Conservation (phyloP, 1,140 invertebrate genomes). For the Magallana gigas region DNA sequence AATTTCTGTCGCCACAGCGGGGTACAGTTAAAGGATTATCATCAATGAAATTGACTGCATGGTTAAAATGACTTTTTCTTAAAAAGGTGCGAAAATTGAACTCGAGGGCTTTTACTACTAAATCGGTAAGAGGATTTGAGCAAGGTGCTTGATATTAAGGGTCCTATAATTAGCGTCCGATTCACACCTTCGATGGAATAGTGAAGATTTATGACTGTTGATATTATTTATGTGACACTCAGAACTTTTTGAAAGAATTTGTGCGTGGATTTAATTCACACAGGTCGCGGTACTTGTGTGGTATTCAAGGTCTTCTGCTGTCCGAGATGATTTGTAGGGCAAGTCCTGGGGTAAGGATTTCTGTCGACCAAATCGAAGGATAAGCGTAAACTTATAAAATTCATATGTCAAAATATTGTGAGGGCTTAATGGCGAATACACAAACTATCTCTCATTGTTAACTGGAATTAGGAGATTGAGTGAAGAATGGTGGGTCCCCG, state of each 20-base stretch:
- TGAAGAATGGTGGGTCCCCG: constrained; percentile 7
- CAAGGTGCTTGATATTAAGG: background rate
- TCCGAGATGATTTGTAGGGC: background rate
- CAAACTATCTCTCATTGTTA: constrained; percentile 31
- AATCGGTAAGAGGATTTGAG: background rate
- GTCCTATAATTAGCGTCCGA: background rate
- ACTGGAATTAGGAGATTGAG: constrained; percentile 14
- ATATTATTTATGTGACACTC: constrained; percentile 12
- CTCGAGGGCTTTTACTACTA: background rate
- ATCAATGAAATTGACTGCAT: background rate
- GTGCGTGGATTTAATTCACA: constrained; percentile 16
- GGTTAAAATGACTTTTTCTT: background rate
- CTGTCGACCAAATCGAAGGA: background rate
- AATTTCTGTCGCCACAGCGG: background rate
- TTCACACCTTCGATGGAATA: background rate
- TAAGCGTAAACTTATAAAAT: background rate
- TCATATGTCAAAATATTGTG: constrained; percentile 24
- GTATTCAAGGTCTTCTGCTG: background rate
- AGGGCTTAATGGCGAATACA: background rate
- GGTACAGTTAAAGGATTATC: background rate
- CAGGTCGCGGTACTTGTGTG: background rate
- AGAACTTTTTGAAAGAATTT: constrained; percentile 4
- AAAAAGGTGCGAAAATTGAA: background rate
- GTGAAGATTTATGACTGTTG: background rate
- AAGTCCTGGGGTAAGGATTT: background rate